Conservation (phyloP, 2,113 vertebrate species). For the Anseranas semipalmata region DNA sequence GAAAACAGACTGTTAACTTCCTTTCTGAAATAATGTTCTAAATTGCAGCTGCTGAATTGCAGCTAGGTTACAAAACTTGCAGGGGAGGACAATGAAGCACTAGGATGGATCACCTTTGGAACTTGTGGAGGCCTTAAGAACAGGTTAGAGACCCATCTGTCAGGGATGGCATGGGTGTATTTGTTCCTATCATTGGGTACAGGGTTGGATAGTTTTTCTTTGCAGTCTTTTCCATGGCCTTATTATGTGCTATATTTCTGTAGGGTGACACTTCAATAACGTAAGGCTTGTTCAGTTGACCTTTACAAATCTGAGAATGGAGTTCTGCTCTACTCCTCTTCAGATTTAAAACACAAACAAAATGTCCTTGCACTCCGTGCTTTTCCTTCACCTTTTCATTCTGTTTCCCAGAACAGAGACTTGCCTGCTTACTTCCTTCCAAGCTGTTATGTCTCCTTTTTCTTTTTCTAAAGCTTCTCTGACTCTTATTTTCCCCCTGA, state of each 20-base stretch:
- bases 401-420: background rate
- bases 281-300: background rate
- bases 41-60: background rate
- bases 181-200: background rate
- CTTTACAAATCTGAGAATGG: background rate
- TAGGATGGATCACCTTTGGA: background rate
- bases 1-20: background rate
- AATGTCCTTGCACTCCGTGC: background rate
- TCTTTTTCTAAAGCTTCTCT: background rate
- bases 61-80: background rate
- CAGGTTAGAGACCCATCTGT: background rate
- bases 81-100: background rate
- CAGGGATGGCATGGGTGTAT: fast-evolving
- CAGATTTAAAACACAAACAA: background rate
- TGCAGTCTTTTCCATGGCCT: background rate
- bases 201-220: background rate
- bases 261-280: background rate
- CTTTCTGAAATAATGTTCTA: background rate
- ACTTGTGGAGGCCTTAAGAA: background rate
- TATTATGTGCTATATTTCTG: background rate
- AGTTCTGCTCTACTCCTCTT: background rate
- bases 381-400: background rate
- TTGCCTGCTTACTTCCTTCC: background rate
- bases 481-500: background rate
- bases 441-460: background rate